Percentiles rank a stretch among this genome's conserved stretches.
Evolutionary conservation across 92 coral and sea anemone genomes (phyloP).

Genomic region (Chrysogorgia sp.): DNA sequence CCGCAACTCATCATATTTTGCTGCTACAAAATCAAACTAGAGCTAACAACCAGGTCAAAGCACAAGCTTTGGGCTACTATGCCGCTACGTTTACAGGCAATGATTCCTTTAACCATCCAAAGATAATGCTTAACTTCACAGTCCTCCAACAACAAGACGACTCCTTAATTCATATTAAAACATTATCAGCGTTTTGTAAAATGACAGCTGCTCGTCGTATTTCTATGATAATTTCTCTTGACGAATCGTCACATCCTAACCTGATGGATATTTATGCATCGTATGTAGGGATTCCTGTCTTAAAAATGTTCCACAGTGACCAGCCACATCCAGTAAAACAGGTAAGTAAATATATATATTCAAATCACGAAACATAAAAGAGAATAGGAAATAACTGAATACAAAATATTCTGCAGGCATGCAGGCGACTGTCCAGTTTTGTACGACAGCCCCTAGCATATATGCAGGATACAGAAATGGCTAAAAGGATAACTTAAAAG

Average conservation of each 20-base stretch:
- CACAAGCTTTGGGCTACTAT: not conserved
- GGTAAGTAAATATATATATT: not conserved
- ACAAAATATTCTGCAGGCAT: too few relatives aligned
- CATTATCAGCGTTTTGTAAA: not conserved
- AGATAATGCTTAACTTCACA: conserved; percentile 1
- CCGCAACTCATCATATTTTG: not conserved
- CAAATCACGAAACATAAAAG: too few relatives aligned
- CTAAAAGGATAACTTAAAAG: too few relatives aligned
- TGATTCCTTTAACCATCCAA: not conserved
- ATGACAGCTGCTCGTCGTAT: not conserved
- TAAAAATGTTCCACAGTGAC: conserved; percentile 12
- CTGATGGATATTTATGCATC: conserved; percentile 12
- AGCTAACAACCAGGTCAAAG: not conserved
- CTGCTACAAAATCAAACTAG: not conserved
- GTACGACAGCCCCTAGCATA: too few relatives aligned
- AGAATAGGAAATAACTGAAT: too few relatives aligned
- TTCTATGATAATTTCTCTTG: conserved; percentile 9
- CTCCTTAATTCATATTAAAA: not conserved
- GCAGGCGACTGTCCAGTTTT: too few relatives aligned
- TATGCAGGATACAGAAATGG: too few relatives aligned
- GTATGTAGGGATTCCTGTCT: conserved; percentile 13
- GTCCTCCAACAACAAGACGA: not conserved
- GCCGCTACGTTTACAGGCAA: too few relatives aligned
- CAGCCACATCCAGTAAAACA: not conserved
- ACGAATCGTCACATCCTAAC: conserved; percentile 1